phyloP scores from a whole-genome alignment of 1,140 invertebrate species.

The Drosophila kanapiae region DNA sequence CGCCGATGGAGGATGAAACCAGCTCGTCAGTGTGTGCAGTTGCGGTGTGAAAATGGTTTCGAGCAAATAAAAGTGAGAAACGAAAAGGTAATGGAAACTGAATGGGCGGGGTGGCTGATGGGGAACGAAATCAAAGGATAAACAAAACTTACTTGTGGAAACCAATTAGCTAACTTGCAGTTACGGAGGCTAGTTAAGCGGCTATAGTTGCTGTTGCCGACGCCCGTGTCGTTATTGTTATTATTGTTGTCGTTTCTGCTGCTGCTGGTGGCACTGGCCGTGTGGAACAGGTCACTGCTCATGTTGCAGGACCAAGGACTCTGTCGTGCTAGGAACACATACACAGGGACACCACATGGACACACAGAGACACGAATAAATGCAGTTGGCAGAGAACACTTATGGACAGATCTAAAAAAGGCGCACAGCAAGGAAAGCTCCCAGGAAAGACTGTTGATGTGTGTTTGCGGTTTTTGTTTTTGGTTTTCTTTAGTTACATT shows the following conservation, averaged over 20 bases:
- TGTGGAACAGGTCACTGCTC: constrained; percentile 5
- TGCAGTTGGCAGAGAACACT: constrained; percentile 32
- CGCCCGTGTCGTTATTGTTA: constrained; percentile 33
- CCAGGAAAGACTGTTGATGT: constrained; percentile 39
- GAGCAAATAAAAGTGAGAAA: constrained; percentile 37
- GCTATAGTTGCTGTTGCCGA: constrained; percentile 30
- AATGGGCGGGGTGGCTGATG: not conserved
- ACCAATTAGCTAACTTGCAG: constrained; percentile 73
- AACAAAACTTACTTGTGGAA: constrained; percentile 77
- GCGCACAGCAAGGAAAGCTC: constrained; percentile 38
- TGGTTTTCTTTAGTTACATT: not conserved
- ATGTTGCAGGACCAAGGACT: constrained; percentile 32
- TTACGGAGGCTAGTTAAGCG: constrained; percentile 50
- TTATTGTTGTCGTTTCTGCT: constrained; percentile 26
- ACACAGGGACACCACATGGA: constrained; percentile 32
- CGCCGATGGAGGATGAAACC: constrained; percentile 42
- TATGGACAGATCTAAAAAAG: constrained; percentile 34
- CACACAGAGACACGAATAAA: constrained; percentile 26
- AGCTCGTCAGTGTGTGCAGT: constrained; percentile 2
- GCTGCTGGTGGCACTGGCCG: constrained; percentile 26
- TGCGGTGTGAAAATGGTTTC: constrained; percentile 43
- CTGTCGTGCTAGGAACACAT: constrained; percentile 28
- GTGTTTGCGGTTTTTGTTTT: constrained; percentile 17
- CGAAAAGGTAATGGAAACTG: constrained; percentile 15
- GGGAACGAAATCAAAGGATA: constrained; percentile 25